Evolutionary conservation across 2,113 vertebrate genomes (phyloP).

Genomic region (Protomyctophum bolini): DNA sequence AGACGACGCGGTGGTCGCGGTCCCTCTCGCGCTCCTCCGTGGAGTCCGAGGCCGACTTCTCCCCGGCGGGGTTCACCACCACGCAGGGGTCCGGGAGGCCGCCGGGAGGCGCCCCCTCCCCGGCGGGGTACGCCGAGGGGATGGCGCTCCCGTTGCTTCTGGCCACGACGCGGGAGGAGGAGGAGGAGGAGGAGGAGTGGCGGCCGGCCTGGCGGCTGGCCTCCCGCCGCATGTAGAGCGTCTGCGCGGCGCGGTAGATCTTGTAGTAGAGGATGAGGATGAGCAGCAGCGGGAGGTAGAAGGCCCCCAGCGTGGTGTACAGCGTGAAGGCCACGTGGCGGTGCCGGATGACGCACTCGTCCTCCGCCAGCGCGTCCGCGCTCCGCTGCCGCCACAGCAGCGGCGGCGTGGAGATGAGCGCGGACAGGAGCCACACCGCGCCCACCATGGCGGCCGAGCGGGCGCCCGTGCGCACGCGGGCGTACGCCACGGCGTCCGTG

Average conservation of each 20-base stretch:
- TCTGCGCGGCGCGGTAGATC: conserved; percentile 96
- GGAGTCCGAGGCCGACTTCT: conserved; percentile 90
- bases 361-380: conserved; percentile 73
- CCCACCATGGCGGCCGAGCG: conserved; percentile 91
- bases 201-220: conserved; percentile 85
- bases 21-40: conserved; percentile 84
- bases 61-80: conserved; percentile 77
- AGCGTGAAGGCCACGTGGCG: conserved; percentile 91
- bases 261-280: conserved; percentile 99
- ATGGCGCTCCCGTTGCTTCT: conserved; percentile 85
- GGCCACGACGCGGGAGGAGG: too few species aligned
- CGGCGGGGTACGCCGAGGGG: conserved; percentile 80
- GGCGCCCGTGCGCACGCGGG: conserved; percentile 90
- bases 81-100: conserved; percentile 73
- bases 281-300: conserved; percentile 93
- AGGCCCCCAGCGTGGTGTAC: conserved; percentile 95
- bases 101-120: conserved; percentile 83
- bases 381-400: conserved; percentile 91
- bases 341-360: conserved; percentile 93
- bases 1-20: conserved; percentile 70
- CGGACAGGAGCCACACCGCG: conserved; percentile 92
- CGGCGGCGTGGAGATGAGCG: conserved; percentile 93
- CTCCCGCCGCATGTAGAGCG: conserved; percentile 89
- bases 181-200: too few species aligned
- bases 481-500: conserved; percentile 94